Base-by-base conservation (phyloP, 2,797 vertebrate genomes). In the Phrynocephalus guinanensis region DNA sequence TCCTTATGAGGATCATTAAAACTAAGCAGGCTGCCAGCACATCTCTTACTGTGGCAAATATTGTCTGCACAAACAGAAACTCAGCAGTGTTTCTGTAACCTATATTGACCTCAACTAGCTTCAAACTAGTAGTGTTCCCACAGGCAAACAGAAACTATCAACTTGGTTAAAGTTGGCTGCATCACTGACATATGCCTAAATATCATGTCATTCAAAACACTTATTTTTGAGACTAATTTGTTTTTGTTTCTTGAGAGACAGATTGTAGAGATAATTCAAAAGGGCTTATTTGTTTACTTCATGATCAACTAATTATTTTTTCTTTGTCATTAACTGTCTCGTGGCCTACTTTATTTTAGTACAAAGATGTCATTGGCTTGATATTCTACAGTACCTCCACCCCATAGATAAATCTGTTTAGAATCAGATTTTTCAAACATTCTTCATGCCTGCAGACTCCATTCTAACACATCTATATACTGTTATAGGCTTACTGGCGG, bases 1-100 rank as follows among this genome's bases (percentile, higher is more conserved):
- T 50, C 33, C 70, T 73, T 68, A 67, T 67, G 56, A 50, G 89
- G 76, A 82, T 92, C 89, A 91, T 94, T 90, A 90, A 77, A 91
- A 92, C 79, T 93, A 91, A 94, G 81, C 88, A 77, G 68, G 79
- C 92, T 94, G 92, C 94, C 91, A 93, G 88, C 33, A 93, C 10
- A 91, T 93, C 85, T 94, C 86, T 81, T 92, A 85, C 83, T 86
- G 75, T 90, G 88, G 91, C 90, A 88, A 92, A 22, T 76, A 83
- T 0, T 3, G 91, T 79, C 88, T 82, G 63, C 76, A 75, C 60
- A 24, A 2, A 0, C 38, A 84, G 79, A 91, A 92, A 86, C 56
- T 83, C 56, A 82, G 83, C 83, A 93, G 90, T 60, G 1, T 28
- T 82, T 91, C 78, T 86, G 10, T 91, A 91, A 90, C 85, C 68